A percentile compares a stretch with the other conserved stretches of the same genome.
Evolutionary conservation across 1,140 invertebrate genomes (phyloP).

Genomic region (Bombus waltoni): DNA sequence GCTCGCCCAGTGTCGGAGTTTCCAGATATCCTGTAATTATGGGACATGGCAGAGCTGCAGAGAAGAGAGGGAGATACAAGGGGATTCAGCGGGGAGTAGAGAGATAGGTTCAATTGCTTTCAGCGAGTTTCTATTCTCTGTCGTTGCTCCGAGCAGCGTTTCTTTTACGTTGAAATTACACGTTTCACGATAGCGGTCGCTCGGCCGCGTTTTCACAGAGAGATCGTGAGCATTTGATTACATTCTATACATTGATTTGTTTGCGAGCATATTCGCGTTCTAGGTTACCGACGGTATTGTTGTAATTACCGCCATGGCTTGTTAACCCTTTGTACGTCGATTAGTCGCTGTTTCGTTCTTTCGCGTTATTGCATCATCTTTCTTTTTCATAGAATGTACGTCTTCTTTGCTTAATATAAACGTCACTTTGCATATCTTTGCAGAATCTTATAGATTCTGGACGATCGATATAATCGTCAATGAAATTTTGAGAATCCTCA

Average conservation of each 20-base stretch:
- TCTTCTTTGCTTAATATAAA: not conserved
- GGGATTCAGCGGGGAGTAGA: not conserved
- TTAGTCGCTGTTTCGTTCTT: not conserved
- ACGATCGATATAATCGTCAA: too few relatives aligned
- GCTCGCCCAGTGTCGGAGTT: conserved; percentile 19
- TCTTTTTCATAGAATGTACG: not conserved
- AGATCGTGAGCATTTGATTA: conserved; percentile 22
- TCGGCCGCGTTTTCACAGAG: not conserved
- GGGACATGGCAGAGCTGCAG: not conserved
- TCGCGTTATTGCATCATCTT: not conserved
- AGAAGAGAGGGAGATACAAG: too few relatives aligned
- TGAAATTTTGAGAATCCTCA: too few relatives aligned
- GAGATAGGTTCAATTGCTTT: conserved; percentile 50
- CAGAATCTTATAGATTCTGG: too few relatives aligned
- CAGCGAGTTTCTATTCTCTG: conserved; percentile 41
- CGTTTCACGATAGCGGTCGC: conserved; percentile 5
- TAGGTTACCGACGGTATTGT: conserved; percentile 11
- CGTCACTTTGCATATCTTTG: too few relatives aligned
- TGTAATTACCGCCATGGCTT: not conserved
- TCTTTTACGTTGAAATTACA: conserved; percentile 38
- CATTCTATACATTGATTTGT: conserved; percentile 44
- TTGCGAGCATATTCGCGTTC: not conserved
- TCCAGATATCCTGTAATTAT: conserved; percentile 51
- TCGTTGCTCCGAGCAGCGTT: conserved; percentile 30
- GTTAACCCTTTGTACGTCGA: not conserved